Base-by-base conservation (phyloP, 2,797 vertebrate species). In the Hirundo rustica region DNA sequence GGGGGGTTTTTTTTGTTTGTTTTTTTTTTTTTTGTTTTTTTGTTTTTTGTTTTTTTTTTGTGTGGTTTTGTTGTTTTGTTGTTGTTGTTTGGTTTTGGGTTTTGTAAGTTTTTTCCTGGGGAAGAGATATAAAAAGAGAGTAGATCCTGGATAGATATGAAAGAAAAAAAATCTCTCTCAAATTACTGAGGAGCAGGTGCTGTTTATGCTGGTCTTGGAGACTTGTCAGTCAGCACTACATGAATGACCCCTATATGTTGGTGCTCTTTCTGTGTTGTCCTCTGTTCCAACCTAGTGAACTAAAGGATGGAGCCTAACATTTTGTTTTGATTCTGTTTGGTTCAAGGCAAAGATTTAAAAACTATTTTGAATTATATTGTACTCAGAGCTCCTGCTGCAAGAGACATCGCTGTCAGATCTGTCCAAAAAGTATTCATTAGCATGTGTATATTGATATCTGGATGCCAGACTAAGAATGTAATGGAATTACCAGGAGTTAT, bases 221-320 rank as follows among this genome's bases (percentile, higher is more conserved):
- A 26, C 10, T 21, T 76, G 65, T 55, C 2, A 7, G 4, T 34
- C 13, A 40, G 15, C 27, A 34, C 4, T 42, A 64, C 11, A 0
- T 36, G 4, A 62, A 45, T n/a, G 25, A 40, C 5, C 3, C 6
- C 11, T 23, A 7, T 2, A 3, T 16, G 10, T 12, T 1, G 1
- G 5, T 36, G 17, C 8, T 80, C 23, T 66, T 26, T 27, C 2
- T 1, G 9, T 34, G 11, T 40, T 75, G 42, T 70, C 15, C 7
- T 51, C 51, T 44, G 5, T 64, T 80, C 51, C 34, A 58, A 16
- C 5, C 5, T 21, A 48, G 23, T 53, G 15, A 67, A 67, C 34
- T 26, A 36, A 64, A 68, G 3, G 2, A 6, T 36, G 32, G 11
- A 64, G 1, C 19, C 10, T 29, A n/a, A 53, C 11, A 2, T 22